Base-by-base conservation (phyloP, 2,888 invertebrate genomes). In the Drosophila incognita region DNA sequence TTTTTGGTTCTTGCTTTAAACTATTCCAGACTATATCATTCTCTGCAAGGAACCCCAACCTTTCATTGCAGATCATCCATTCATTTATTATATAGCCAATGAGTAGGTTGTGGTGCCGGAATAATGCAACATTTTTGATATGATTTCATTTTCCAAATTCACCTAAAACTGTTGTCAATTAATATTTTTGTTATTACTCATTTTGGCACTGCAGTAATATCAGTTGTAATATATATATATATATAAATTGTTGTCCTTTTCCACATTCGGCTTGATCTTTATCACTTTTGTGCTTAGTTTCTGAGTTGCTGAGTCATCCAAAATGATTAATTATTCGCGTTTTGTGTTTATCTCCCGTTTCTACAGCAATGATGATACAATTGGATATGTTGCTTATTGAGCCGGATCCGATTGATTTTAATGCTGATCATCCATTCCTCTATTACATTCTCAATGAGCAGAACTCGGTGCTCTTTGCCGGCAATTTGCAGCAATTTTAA, bases 81-180 rank as follows among this genome's bases (percentile, higher is more conserved):
- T 85, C 65, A 42, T 68, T 21, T 86, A 79, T 65, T 71, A 70
- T 31, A 81, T 90, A 36, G 42, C 51, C 65, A 66, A 74, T 72
- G 57, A 35, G 46, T 54, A 57, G 36, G 69, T 48, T 10, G 57
- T 42, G n/a, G 53, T 76, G 29, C 82, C 11, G 88, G 87, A 29
- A 73, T 69, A 42, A 31, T 35, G 13, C 69, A 60, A 18, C 48
- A 21, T 11, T 42, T 42, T 21, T 21, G 4, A 46, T 24, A 0
- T 46, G 2, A 15, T 7, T 46, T 46, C 24, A 15, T 24, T 46
- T 33, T 10, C 10, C 0, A 46, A 21, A 13, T 21, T 21, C 13
- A 7, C 13, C 21, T 1, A 21, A 21, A 46, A 21, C 13, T 13
- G 13, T 21, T 46, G 13, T 46, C 46, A 46, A 40, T 13, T 46